These are phyloP conservation scores for Metallyticus violacea DNA, from an alignment of 2,888 invertebrate species.

Conservation along the genomic window DNA sequence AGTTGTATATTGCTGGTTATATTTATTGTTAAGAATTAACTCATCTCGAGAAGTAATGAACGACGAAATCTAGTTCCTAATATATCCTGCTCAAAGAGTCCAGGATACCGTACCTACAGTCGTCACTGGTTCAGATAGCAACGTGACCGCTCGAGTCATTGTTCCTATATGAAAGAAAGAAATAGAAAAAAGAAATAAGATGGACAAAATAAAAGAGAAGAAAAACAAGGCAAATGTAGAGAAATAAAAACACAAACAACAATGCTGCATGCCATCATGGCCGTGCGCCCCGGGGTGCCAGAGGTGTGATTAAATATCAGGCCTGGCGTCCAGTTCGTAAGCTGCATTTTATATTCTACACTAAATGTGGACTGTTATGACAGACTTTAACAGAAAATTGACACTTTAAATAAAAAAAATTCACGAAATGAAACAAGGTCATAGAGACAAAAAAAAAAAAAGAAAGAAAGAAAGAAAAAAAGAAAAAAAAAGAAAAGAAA, in stretches of 20 bases:
- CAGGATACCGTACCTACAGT: background rate
- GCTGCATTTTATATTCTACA: background rate
- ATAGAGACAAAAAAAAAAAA: too few relatives aligned
- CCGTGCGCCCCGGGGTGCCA: constrained; percentile 1
- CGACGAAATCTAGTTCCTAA: background rate
- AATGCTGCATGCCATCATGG: constrained; percentile 17
- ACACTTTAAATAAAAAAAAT: background rate
- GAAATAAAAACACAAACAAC: constrained; percentile 11
- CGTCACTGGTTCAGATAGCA: background rate
- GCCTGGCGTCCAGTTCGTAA: background rate
- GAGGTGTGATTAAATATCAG: constrained; percentile 16
- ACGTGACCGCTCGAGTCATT: background rate
- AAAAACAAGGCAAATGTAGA: constrained; percentile 4
- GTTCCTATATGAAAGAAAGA: constrained; percentile 2
- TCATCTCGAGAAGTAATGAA: background rate
- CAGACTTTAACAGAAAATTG: background rate
- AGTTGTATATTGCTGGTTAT: too few relatives aligned
- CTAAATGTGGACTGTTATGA: background rate
- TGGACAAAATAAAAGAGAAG: background rate
- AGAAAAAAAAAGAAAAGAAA: too few relatives aligned
- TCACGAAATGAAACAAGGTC: too few relatives aligned
- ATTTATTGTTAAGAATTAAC: background rate
- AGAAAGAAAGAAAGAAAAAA: too few relatives aligned
- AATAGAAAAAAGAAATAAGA: constrained; percentile 2
- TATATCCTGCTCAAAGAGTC: background rate